Conservation (phyloP, 1,140 invertebrate species). For the Nylanderia fulva region DNA sequence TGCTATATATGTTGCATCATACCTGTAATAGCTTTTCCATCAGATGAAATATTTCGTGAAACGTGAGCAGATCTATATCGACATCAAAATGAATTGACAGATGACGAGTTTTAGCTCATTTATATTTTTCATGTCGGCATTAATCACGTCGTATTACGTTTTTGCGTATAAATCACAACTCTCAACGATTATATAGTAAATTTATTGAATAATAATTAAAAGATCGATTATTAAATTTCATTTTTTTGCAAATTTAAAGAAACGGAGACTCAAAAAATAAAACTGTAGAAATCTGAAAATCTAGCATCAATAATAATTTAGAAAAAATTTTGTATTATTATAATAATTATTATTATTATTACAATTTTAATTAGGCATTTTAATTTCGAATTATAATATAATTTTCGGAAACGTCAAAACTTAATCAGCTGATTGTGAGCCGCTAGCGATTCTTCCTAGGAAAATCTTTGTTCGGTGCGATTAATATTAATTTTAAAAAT, state of each 20-base stretch:
- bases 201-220: slow-evolving; percentile 20
- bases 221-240: neutral
- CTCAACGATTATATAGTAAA: neutral
- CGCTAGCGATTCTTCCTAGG: neutral
- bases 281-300: neutral
- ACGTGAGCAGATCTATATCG: slow-evolving; percentile 67
- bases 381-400: neutral
- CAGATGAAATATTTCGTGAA: slow-evolving; percentile 77
- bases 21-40: slow-evolving; percentile 74
- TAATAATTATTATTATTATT: no score
- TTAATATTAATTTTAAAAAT: neutral
- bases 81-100: slow-evolving; percentile 77
- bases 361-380: neutral
- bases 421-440: neutral
- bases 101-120: slow-evolving; percentile 58
- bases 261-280: neutral
- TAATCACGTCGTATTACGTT: neutral
- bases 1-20: neutral
- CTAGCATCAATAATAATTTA: slow-evolving; percentile 1
- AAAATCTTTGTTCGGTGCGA: neutral
- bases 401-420: neutral
- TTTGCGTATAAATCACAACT: slow-evolving; percentile 9
- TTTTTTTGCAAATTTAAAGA: neutral
- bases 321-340: no score
- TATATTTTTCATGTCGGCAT: neutral